Percentiles rank a stretch among this genome's conserved stretches.
Conservation (phyloP, 2,113 vertebrate species). For the Nothobranchius furzeri region DNA sequence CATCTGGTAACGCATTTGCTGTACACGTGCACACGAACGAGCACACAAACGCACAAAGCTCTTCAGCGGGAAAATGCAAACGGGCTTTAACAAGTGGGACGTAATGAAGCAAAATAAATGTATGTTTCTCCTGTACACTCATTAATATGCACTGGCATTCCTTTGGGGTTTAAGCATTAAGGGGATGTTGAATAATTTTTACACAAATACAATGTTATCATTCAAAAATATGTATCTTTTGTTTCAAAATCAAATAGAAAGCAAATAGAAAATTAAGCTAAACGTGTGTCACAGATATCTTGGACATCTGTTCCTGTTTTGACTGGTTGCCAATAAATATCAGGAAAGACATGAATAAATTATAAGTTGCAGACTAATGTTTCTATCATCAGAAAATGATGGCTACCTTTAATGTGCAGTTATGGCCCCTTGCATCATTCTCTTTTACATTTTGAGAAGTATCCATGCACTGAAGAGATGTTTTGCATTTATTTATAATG, state of each 20-base stretch:
- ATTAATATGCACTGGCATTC: conserved; percentile 8
- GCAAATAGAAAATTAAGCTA: background rate
- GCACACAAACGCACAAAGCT: conserved; percentile 5
- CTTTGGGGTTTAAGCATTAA: conserved; percentile 15
- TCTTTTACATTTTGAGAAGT: no score
- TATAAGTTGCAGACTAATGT: background rate
- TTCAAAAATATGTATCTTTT: background rate
- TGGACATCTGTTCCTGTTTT: conserved; percentile 10
- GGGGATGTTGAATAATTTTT: conserved; percentile 15
- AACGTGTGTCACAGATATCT: background rate
- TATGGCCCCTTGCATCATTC: background rate
- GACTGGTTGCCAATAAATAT: background rate
- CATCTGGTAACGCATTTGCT: conserved; percentile 84
- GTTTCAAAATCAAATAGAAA: background rate
- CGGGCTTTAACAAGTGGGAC: conserved; percentile 14
- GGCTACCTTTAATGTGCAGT: background rate
- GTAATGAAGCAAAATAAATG: conserved; percentile 38
- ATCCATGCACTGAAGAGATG: no score
- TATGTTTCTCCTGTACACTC: conserved; percentile 21
- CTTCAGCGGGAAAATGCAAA: conserved; percentile 10
- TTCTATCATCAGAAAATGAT: background rate
- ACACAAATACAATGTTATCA: conserved; percentile 15
- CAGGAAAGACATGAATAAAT: conserved; percentile 9
- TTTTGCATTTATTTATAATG: no score
- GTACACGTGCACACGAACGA: conserved; percentile 15